Evolutionary conservation across 2,113 vertebrate genomes (phyloP), one percentile per base, ranked within the genome.

Genomic region (Nibea coibor): DNA sequence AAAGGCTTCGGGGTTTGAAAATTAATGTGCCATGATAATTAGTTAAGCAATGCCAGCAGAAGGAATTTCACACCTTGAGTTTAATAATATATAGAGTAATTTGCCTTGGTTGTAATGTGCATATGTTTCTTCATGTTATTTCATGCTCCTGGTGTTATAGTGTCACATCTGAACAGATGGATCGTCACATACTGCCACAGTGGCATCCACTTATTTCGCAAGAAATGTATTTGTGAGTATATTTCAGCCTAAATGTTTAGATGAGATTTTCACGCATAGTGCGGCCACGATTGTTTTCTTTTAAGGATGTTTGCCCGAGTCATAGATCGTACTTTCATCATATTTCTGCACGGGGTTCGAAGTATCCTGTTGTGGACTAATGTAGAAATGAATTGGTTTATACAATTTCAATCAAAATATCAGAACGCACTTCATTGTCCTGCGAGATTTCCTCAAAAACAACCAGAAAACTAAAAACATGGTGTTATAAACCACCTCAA

Each of bases 1-100:
- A 88, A 90, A 91, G 62, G 82, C 92, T 93, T 82, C 20, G 11
- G 91, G 93, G 84, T 82, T 79, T 6, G 81, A 88, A 92, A 93
- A 90, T 88, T 87, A 93, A 94, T 92, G 89, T 88, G 72, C 81
- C 92, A 73, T 92, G 87, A 92, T 93, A 93, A 95, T 94, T 93
- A 93, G 87, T 92, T 91, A 91, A 92, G 89, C 85, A 90, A 79
- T 72, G 88, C 85, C 87, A 72, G 86, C 87, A 82, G 90, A 90
- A 69, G 80, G 65, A 85, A 91, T 92, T 91, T 92, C 93, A 90
- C 92, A 92, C 92, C 90, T 93, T 85, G 88, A 89, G 85, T 91
- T 92, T 80, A 88, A 92, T 92, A 90, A 92, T 91, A 90, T 83
- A 92, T 85, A 72, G 73, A 71, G 67, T 75, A 57, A 93, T 93